Evolutionary conservation across 1,140 invertebrate species (phyloP).

Genomic region (Pogonognathellus flavescens): DNA sequence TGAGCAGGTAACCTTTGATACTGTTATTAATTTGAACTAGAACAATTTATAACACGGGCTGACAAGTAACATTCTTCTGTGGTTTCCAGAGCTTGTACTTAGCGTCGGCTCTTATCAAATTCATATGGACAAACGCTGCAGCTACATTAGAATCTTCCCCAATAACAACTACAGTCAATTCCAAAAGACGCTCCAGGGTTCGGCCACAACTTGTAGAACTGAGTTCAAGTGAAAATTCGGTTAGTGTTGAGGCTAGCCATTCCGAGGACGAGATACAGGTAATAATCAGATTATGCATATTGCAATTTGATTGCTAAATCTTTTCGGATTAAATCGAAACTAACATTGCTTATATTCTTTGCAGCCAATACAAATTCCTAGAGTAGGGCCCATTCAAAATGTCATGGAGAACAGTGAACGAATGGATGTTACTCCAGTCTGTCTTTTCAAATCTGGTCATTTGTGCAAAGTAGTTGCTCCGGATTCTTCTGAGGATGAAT

Average conservation of each 20-base stretch:
- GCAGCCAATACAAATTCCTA: slow-evolving; percentile 33
- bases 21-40: neutral
- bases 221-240: slow-evolving; percentile 66
- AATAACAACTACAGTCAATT: neutral
- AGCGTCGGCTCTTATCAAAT: slow-evolving; percentile 87
- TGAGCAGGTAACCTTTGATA: slow-evolving; percentile 78
- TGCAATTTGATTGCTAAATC: too few species aligned
- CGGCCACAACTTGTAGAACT: slow-evolving; percentile 51
- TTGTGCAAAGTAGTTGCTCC: slow-evolving; percentile 56
- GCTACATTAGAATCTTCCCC: slow-evolving; percentile 54
- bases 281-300: neutral
- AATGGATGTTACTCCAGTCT: slow-evolving; percentile 11
- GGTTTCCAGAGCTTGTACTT: slow-evolving; percentile 83
- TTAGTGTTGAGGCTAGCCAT: slow-evolving; percentile 68
- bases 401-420: slow-evolving; percentile 24
- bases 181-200: slow-evolving; percentile 13
- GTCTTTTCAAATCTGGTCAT: slow-evolving; percentile 47
- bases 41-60: neutral
- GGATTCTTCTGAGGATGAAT: slow-evolving; percentile 63
- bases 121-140: slow-evolving; percentile 66
- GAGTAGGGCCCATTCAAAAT: slow-evolving; percentile 32
- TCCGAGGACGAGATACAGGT: slow-evolving; percentile 66
- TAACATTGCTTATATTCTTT: too few species aligned
- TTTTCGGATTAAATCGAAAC: too few species aligned
- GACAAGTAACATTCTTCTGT: slow-evolving; percentile 53